A percentile compares a stretch with the other conserved stretches of the same genome.
Conservation (phyloP, 2,797 vertebrate genomes). For the Pristis pectinata region DNA sequence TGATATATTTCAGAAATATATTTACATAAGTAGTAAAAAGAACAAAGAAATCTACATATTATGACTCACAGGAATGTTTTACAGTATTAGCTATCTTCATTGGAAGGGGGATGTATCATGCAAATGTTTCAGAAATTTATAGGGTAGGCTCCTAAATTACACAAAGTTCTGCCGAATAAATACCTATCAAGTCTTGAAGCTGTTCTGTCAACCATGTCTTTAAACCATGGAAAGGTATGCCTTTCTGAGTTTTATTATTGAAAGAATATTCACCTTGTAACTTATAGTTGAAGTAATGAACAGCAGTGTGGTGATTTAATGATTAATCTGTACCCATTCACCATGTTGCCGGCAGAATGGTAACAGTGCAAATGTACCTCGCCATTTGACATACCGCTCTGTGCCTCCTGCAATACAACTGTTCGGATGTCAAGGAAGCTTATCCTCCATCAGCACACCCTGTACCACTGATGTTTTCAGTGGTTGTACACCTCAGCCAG, state of each 20-base stretch:
- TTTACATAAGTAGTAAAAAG: slow-evolving; percentile 1
- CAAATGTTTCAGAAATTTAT: not conserved
- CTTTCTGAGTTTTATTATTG: not conserved
- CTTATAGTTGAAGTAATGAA: not conserved
- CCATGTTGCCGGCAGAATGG: too few species aligned
- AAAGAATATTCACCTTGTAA: not conserved
- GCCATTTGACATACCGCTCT: too few species aligned
- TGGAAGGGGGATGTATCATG: not conserved
- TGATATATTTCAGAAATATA: not conserved
- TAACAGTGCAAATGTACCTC: too few species aligned
- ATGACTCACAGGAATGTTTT: not conserved
- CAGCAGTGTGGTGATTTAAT: not conserved
- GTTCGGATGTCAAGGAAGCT: too few species aligned
- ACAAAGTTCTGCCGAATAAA: not conserved
- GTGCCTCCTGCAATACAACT: too few species aligned
- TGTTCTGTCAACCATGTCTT: not conserved
- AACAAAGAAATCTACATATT: not conserved
- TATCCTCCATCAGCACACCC: too few species aligned
- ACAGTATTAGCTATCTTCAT: not conserved
- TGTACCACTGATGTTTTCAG: too few species aligned
- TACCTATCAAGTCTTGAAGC: not conserved
- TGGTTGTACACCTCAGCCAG: too few species aligned
- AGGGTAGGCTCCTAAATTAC: not conserved
- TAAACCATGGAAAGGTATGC: not conserved
- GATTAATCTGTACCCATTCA: too few species aligned